phyloP scores from a whole-genome alignment of 2,113 vertebrate genomes.

The Accipiter virgatus region DNA sequence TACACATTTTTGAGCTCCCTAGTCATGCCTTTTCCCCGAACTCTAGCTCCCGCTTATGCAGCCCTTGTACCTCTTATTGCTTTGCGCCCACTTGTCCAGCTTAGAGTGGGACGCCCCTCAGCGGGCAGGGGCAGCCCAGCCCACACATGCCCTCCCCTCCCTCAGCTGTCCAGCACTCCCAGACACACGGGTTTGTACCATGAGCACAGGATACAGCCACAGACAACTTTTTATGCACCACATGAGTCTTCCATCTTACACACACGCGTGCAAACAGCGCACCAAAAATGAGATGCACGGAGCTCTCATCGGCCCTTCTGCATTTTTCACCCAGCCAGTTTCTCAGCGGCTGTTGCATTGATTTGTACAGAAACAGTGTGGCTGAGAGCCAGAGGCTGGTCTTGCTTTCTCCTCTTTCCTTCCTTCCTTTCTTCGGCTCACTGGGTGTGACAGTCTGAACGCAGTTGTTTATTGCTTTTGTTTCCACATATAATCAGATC shows the following conservation, averaged over 20 bases:
- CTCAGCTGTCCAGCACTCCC: background rate
- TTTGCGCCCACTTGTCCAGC: background rate
- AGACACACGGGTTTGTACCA: rapidly evolving
- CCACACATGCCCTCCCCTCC: background rate
- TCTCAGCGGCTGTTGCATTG: background rate
- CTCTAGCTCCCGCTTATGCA: background rate
- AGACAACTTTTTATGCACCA: rapidly evolving
- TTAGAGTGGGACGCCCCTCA: rapidly evolving
- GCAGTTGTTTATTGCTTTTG: conserved; percentile 15
- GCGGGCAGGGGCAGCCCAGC: background rate
- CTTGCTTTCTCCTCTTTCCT: background rate
- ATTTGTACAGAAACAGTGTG: background rate
- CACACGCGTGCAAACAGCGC: background rate
- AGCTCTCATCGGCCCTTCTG: background rate
- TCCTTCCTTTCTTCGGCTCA: background rate
- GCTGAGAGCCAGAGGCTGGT: background rate
- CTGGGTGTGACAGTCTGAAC: conserved; percentile 3
- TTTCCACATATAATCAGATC: conserved; percentile 31
- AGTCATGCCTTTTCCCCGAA: background rate
- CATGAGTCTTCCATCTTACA: background rate
- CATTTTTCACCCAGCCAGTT: background rate
- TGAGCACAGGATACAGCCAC: background rate
- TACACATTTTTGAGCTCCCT: background rate
- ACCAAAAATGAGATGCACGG: rapidly evolving
- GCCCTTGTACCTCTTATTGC: rapidly evolving